A percentile compares a stretch with the other conserved stretches of the same genome.
Conservation (phyloP, 1,140 invertebrate species). For the Lordiphosa stackelbergi region DNA sequence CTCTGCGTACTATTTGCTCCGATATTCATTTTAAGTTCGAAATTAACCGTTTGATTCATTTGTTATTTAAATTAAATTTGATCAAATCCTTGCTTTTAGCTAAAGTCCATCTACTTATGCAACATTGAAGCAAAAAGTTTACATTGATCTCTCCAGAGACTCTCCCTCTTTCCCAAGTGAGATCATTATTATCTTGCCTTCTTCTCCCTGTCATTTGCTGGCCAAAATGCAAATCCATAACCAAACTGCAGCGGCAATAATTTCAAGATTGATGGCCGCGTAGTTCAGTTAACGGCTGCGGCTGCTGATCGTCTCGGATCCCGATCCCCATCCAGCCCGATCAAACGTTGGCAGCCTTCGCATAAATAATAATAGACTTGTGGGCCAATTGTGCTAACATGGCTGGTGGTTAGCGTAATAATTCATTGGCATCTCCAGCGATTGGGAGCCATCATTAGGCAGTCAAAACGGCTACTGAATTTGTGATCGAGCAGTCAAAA, state of each 20-base stretch:
- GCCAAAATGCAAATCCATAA: conserved; percentile 39
- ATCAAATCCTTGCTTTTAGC: too few relatives aligned
- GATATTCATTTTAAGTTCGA: too few relatives aligned
- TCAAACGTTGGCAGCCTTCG: conserved; percentile 58
- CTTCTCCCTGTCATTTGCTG: neutral
- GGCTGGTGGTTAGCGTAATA: conserved; percentile 72
- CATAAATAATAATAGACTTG: conserved; percentile 74
- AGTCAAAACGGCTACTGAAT: conserved; percentile 72
- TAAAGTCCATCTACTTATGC: too few relatives aligned
- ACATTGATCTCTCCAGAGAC: too few relatives aligned
- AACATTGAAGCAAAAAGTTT: too few relatives aligned
- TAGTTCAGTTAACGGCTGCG: conserved; percentile 63
- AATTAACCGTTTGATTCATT: too few relatives aligned
- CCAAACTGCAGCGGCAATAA: conserved; percentile 61
- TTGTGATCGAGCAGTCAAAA: conserved; percentile 43
- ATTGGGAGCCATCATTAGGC: conserved; percentile 62
- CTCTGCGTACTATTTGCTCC: too few relatives aligned
- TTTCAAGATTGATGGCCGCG: conserved; percentile 70
- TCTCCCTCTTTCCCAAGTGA: too few relatives aligned
- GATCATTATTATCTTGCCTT: neutral
- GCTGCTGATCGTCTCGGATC: conserved; percentile 35
- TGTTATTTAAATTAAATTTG: too few relatives aligned
- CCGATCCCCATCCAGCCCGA: conserved; percentile 34
- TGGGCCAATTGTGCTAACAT: conserved; percentile 73
- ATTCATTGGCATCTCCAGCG: conserved; percentile 47